These are phyloP conservation scores for Agrypnus murinus DNA, from an alignment of 2,888 invertebrate species.

Conservation along the genomic window DNA sequence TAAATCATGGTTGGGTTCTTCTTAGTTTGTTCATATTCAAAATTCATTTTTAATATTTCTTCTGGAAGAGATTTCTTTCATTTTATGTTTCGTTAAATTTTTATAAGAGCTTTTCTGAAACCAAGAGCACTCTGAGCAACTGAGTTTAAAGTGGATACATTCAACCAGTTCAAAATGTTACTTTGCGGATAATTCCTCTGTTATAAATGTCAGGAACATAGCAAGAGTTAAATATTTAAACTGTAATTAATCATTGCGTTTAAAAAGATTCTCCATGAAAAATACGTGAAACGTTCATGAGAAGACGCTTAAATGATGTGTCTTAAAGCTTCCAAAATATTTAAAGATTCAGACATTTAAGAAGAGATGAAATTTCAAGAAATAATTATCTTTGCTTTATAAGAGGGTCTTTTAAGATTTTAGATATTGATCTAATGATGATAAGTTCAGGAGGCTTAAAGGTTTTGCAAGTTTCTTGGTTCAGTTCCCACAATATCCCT, in stretches of 20 bases:
- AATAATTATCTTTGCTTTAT: constrained; percentile 37
- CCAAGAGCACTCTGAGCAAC: no score
- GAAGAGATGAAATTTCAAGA: constrained; percentile 23
- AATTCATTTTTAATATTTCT: neutral
- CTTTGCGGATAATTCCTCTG: no score
- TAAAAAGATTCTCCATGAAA: no score
- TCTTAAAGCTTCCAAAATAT: constrained; percentile 9
- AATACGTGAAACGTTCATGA: no score
- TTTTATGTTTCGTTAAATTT: neutral
- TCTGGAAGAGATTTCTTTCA: neutral
- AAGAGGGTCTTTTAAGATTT: constrained; percentile 26
- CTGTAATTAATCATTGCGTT: no score
- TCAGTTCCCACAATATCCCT: constrained; percentile 19
- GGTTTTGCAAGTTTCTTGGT: constrained; percentile 7
- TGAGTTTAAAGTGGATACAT: no score
- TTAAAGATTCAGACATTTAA: constrained; percentile 3
- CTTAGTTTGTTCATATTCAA: neutral
- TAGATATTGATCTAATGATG: constrained; percentile 31
- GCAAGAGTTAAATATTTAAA: no score
- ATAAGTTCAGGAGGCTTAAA: constrained; percentile 22
- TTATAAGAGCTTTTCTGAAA: no score
- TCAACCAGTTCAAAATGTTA: no score
- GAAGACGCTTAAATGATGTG: neutral
- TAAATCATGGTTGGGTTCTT: neutral
- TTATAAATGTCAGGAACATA: no score